Evolutionary conservation across 1,140 invertebrate species (phyloP), one percentile per base, ranked within the genome.

Genomic region (Leptoteleia sp.): DNA sequence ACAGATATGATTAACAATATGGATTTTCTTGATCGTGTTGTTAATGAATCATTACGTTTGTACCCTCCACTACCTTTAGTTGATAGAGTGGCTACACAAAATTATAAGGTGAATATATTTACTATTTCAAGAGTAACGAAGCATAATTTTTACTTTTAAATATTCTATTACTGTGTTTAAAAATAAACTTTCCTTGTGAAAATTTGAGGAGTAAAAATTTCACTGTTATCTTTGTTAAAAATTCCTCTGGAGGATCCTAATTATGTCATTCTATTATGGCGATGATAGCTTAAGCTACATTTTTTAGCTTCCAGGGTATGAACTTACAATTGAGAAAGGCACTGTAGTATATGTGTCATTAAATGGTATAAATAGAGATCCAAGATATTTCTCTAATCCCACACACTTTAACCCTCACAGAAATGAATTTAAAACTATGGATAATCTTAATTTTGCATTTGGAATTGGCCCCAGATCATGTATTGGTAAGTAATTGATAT

Each of bases 31-130:
- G 81, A 86, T 45, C 52, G 45, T 17, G 55, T 85, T 11, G 29
- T 87, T 16, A 70, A 68, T 16, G 85, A 87, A 57, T 81, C 89
- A n/a, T 80, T 93, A 6, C 83, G 93, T 42, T 50, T 93, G 4
- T 91, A 90, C 79, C 92, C 92, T 3, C 90, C 91, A 16, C 88
- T 93, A 15, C 92, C 92, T 1, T 79, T 91, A 1, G 86, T 91
- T 50, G 91, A 89, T 29, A 82, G 92, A 73, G 82, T 85, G 31
- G 65, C 90, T 0, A 79, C 81, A 0, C 77, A 85, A 54, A 88
- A 88, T 76, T 89, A 87, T 15, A 31, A 80, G 27, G 84, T 85
- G 80, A 12, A 19, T 29, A 43, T 43, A 27, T 42, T 25, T 17
- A 3, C 5, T 3, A 22, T 22, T 22, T 22, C 2, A 22, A 22